Conservation (phyloP, 2,113 vertebrate genomes). For the Nettapus auritus region DNA sequence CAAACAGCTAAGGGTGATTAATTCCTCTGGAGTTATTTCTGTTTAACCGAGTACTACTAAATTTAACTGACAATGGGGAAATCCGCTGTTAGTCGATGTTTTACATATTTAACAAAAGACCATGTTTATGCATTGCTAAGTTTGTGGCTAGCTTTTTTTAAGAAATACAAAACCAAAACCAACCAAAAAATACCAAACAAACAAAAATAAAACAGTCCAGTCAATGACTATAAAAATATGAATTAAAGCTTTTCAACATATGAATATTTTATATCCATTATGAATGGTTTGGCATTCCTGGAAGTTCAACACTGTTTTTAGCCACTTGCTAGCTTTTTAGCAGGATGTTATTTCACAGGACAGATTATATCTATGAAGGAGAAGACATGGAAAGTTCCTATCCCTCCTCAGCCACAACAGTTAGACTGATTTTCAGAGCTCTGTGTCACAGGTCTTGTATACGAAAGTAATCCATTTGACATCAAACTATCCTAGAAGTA, state of each 20-base stretch:
- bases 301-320: neutral
- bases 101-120: neutral
- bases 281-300: neutral
- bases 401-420: neutral
- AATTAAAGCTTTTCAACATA: neutral
- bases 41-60: neutral
- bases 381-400: neutral
- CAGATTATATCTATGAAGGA: neutral
- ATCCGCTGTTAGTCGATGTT: neutral
- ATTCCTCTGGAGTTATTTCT: slow-evolving; percentile 17
- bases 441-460: accelerated
- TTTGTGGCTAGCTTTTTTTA: neutral
- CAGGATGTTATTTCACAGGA: neutral
- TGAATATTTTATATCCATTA: neutral
- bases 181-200: too few species aligned
- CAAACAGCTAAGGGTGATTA: neutral
- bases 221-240: neutral
- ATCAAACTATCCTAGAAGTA: neutral
- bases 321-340: neutral
- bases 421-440: neutral
- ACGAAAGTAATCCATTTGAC: neutral
- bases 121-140: neutral
- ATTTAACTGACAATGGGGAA: slow-evolving; percentile 22
- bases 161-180: too few species aligned
- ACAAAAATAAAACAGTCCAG: neutral